A percentile compares a stretch with the other conserved stretches of the same genome.
These are phyloP conservation scores for Eupsittula cactorum DNA, from an alignment of 2,113 vertebrate species.

Conservation along the genomic window DNA sequence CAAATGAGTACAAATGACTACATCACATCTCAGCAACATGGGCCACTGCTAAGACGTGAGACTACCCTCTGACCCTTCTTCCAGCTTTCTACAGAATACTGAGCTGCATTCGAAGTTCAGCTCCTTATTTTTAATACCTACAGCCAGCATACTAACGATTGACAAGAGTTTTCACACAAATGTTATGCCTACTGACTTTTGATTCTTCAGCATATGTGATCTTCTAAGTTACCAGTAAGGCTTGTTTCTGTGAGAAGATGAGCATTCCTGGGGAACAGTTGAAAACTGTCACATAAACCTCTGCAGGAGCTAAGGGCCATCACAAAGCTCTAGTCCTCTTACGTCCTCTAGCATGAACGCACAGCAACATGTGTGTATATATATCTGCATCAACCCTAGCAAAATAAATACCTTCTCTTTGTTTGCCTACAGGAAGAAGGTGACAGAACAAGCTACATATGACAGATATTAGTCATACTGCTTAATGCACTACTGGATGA, in stretches of 20 bases:
- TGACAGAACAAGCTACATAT: neutral
- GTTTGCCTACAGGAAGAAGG: neutral
- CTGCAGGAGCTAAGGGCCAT: neutral
- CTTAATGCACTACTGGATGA: neutral
- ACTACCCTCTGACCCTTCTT: neutral
- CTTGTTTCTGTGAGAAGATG: neutral
- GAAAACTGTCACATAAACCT: neutral
- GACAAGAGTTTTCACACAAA: neutral
- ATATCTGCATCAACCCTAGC: neutral
- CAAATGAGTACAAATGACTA: neutral
- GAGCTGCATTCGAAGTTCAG: neutral
- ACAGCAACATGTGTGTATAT: neutral
- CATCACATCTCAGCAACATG: neutral
- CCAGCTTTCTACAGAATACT: neutral
- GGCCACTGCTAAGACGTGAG: neutral
- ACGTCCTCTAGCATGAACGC: neutral
- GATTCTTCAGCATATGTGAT: rapidly evolving
- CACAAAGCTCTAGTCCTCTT: neutral
- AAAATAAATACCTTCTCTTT: neutral
- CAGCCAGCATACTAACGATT: neutral
- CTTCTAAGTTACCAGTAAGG: neutral
- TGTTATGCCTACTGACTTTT: neutral
- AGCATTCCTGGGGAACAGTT: neutral
- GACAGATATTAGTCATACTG: neutral
- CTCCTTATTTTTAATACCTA: neutral